Conservation (phyloP, 2,113 vertebrate species). For the Corythornis cristatus region DNA sequence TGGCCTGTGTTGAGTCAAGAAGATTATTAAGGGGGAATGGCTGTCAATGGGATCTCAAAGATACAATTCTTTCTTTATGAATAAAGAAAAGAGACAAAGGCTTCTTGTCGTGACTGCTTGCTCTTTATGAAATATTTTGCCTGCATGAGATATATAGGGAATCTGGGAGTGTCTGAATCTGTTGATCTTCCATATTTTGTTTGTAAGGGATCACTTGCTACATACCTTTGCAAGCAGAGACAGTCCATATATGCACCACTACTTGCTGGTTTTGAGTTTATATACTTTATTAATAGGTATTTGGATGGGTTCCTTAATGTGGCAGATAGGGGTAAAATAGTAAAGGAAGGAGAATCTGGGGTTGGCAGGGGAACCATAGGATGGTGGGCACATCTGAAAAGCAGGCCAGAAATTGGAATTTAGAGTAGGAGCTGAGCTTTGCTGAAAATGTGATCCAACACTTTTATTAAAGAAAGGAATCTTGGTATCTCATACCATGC, state of each 20-base stretch:
- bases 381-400: background rate
- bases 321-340: background rate
- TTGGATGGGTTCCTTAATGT: background rate
- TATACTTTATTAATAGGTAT: background rate
- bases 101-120: background rate
- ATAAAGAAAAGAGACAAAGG: constrained; percentile 37
- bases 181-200: constrained; percentile 13
- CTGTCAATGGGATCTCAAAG: constrained; percentile 51
- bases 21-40: constrained; percentile 51
- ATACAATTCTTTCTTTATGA: constrained; percentile 9
- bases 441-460: background rate
- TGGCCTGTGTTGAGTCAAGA: constrained; percentile 49
- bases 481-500: background rate
- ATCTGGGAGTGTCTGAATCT: background rate
- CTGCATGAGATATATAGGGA: constrained; percentile 19
- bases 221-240: background rate
- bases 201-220: background rate
- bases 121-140: constrained; percentile 45
- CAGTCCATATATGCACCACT: background rate
- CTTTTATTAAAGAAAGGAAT: background rate
- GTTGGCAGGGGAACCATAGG: background rate
- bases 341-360: background rate
- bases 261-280: background rate
- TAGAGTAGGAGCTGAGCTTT: background rate
- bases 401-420: background rate